A percentile compares a stretch with the other conserved stretches of the same genome.
These are phyloP conservation scores for Drosophila pseudotalamancana DNA, from an alignment of 2,888 invertebrate genomes.

Conservation along the genomic window DNA sequence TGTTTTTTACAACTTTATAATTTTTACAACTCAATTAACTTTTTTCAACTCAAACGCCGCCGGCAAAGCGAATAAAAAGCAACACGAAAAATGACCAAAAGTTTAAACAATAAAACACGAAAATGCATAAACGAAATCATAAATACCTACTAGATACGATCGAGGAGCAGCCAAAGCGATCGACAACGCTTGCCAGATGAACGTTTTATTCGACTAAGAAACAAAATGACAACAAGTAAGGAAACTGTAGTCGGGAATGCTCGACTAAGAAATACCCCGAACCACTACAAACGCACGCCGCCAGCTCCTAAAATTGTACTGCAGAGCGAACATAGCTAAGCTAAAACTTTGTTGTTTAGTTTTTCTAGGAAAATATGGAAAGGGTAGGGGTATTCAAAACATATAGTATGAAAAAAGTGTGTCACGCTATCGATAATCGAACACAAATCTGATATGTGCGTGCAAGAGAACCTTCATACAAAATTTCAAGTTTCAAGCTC, in stretches of 20 bases:
- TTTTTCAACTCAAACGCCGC: slow-evolving; percentile 63
- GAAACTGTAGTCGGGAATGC: not conserved
- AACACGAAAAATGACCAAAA: slow-evolving; percentile 46
- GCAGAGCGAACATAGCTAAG: too few relatives aligned
- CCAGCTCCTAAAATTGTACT: too few relatives aligned
- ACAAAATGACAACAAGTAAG: slow-evolving; percentile 2
- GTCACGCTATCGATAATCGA: too few relatives aligned
- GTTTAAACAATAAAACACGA: slow-evolving; percentile 66
- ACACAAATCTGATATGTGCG: too few relatives aligned
- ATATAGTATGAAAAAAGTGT: too few relatives aligned
- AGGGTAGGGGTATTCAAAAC: too few relatives aligned
- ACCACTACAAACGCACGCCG: not conserved
- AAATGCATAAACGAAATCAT: slow-evolving; percentile 79
- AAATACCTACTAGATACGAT: slow-evolving; percentile 66
- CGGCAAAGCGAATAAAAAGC: slow-evolving; percentile 36
- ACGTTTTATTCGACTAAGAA: slow-evolving; percentile 56
- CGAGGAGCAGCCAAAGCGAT: slow-evolving; percentile 18
- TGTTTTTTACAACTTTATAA: slow-evolving; percentile 72
- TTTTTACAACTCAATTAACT: slow-evolving; percentile 78
- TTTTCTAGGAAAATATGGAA: too few relatives aligned
- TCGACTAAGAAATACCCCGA: too few relatives aligned
- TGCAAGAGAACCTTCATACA: too few relatives aligned
- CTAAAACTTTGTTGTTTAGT: too few relatives aligned
- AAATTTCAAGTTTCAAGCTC: not conserved
- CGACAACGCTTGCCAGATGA: slow-evolving; percentile 43